Evolutionary conservation across 2,113 vertebrate species (phyloP).

Genomic region (Oncorhynchus nerka): DNA sequence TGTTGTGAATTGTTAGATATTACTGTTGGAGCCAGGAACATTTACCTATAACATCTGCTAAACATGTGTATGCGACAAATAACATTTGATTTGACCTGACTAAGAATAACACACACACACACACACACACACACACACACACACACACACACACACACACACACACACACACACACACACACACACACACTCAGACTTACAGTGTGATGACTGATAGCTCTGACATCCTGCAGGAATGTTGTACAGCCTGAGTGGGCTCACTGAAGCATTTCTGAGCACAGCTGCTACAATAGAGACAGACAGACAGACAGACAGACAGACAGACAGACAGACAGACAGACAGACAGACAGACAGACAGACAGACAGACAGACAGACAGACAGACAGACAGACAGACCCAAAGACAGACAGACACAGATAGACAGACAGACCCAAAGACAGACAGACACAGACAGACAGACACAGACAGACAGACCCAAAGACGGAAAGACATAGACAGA

Average conservation of each 20-base stretch:
- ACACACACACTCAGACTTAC: constrained; percentile 88
- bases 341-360: constrained; percentile 9
- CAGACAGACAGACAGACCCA: no score
- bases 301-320: constrained; percentile 73
- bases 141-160: constrained; percentile 19
- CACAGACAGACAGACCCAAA: no score
- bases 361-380: no score
- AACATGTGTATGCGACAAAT: no score
- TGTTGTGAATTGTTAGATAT: no score
- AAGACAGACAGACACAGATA: no score
- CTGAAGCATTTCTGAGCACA: constrained; percentile 99
- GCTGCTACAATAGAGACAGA: constrained; percentile 98
- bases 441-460: not conserved
- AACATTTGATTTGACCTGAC: no score
- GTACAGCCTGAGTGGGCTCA: constrained; percentile 95
- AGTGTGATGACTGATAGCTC: constrained; percentile 99
- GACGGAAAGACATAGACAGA: no score
- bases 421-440: not conserved
- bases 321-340: not conserved
- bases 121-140: not conserved
- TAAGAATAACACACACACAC: constrained; percentile 44
- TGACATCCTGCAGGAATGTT: constrained; percentile 99
- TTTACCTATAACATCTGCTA: no score
- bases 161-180: constrained; percentile 27
- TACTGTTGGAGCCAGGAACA: no score